Base-by-base conservation (phyloP, 2,888 invertebrate genomes). In the Amphimallon solstitiale region DNA sequence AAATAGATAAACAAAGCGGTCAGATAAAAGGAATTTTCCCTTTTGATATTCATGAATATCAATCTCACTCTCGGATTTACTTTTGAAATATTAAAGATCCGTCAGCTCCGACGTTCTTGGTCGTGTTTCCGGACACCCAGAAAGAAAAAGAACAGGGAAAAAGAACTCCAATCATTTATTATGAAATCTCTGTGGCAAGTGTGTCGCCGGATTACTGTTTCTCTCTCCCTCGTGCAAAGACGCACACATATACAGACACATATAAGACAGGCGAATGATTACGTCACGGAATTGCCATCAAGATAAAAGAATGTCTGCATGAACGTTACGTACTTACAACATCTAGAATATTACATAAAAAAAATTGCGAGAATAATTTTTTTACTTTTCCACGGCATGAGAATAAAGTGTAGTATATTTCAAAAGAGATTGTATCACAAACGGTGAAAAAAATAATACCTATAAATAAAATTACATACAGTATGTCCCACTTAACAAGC, bases 1-100 rank as follows among this genome's bases (percentile, higher is more conserved):
- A 67, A 67, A 67, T 52, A 51, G 63, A 49, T 63, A 67, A 67
- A 67, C 67, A 67, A 67, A 59, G 67, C 67, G 67, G 67, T 67
- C 67, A 67, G 67, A 67, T 67, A 54, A 67, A 67, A 67, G 62
- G 63, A 49, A 62, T 52, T 43, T 59, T 59, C 43, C 37, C 34
- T 62, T 52, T 43, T 46, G 63, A 63, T 56, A 63, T 67, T 67
- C 63, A 63, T 63, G 67, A 67, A 67, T 67, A 67, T 67, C 67
- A 67, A 63, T 67, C 63, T 63, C 63, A 29, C 54, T 49, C 56
- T 63, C 51, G 48, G 59, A 56, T 65, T 56, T 56, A 65, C 37
- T 65, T 64, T 65, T 65, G 64, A 65, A 48, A 65, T 65, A 65
- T 65, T 65, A 65, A 56, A 65, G 46, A 37, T 15, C 46, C 43